phyloP scores from a whole-genome alignment of 2,888 invertebrate genomes.

The Erpobdella octoculata region DNA sequence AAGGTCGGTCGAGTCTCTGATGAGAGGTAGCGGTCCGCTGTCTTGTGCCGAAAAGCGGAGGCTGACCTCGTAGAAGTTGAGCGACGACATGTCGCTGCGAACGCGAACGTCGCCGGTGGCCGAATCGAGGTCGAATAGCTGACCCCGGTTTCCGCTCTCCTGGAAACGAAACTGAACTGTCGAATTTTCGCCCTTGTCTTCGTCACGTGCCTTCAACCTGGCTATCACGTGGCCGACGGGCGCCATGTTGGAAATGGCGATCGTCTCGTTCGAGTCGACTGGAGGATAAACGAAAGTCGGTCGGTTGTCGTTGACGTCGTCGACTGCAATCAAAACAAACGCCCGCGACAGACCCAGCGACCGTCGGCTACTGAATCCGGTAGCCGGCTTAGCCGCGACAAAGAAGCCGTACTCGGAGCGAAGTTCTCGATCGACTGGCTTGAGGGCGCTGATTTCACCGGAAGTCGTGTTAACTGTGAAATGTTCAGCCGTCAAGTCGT shows the following conservation, averaged over 20 bases:
- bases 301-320: slow-evolving; percentile 26
- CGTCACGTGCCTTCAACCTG: slow-evolving; percentile 19
- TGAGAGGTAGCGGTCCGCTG: neutral
- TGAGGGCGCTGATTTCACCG: neutral
- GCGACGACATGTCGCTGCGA: neutral
- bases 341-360: neutral
- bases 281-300: slow-evolving; percentile 18
- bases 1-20: slow-evolving; percentile 13
- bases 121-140: slow-evolving; percentile 18
- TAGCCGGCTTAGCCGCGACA: neutral
- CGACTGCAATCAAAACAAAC: neutral
- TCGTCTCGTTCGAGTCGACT: slow-evolving; percentile 21
- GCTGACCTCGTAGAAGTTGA: slow-evolving; percentile 10
- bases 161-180: slow-evolving; percentile 15
- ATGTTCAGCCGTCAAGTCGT: neutral
- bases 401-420: neutral
- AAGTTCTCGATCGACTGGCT: slow-evolving; percentile 19
- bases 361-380: neutral
- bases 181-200: slow-evolving; percentile 23
- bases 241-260: slow-evolving; percentile 23
- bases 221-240: slow-evolving; percentile 5
- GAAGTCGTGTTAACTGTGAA: slow-evolving; percentile 3
- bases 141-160: slow-evolving; percentile 14
- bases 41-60: slow-evolving; percentile 17
- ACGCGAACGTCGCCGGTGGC: neutral